Evolutionary conservation across 2,888 invertebrate species (phyloP), one percentile per base, ranked within the genome.

Genomic region (Halictus quadricinctus): DNA sequence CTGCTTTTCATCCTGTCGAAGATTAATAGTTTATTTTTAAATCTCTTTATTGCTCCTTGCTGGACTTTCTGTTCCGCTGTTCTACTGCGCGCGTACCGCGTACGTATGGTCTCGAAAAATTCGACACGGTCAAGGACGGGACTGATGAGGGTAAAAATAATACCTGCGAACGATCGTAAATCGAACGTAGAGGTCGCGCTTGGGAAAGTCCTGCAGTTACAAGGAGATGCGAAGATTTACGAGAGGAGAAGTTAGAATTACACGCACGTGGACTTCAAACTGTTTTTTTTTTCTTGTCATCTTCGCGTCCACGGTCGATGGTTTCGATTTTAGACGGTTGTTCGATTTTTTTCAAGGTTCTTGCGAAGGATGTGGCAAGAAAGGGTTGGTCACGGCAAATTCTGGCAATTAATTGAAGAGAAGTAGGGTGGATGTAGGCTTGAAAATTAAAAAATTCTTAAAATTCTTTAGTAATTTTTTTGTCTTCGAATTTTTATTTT

Each of bases 21-120:
- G 43, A 69, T 69, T 69, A 69, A 69, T 43, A 43, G 69, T 69
- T 69, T 69, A 69, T 69, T 69, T 69, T 41, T 41, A 21, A 69
- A 69, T 43, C 43, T n/a, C 10, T 36, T 69, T 69, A 69, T 69
- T 43, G 21, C 41, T 41, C 10, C 10, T 5, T 5, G 5, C 18
- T 69, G 21, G 36, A 10, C 69, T 21, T 10, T 12, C n/a, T n/a
- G 43, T 43, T 21, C 69, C 5, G 5, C 8, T 69, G 12, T n/a
- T 69, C 69, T 0, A 6, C 36, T 36, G 5, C 36, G 4, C 12
- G 21, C 10, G 10, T 18, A 3, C 8, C 18, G 18, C 41, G 41
- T 10, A 5, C 18, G 69, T 69, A 29, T 7, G 29, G 4, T 69
- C 21, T n/a, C 69, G 1, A 13, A 43, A 69, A 41, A 41, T 69